phyloP scores from a whole-genome alignment of 2,797 vertebrate species.

The Hafferia zeledoni region DNA sequence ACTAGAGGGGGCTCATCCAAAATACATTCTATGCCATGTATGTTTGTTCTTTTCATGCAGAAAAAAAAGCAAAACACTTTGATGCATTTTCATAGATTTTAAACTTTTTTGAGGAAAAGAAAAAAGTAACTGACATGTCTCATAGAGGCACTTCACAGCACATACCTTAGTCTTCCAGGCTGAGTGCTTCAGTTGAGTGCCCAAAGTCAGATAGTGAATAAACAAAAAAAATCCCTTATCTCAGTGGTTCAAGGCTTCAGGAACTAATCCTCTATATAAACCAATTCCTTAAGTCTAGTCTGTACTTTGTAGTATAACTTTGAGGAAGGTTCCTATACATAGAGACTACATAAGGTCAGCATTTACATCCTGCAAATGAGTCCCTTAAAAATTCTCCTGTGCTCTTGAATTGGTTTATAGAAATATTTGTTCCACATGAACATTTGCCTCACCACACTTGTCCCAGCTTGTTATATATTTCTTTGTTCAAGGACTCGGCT shows the following conservation, averaged over 20 bases:
- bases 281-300: neutral
- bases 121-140: neutral
- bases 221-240: neutral
- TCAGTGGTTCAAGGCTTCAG: neutral
- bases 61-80: neutral
- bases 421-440: constrained; percentile 69
- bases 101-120: fast-evolving
- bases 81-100: neutral
- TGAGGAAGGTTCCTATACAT: neutral
- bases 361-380: constrained; percentile 52
- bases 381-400: constrained; percentile 50
- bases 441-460: constrained; percentile 63
- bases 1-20: neutral
- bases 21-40: neutral
- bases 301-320: neutral
- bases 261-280: neutral
- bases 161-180: neutral
- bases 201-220: neutral
- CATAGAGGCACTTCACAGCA: neutral
- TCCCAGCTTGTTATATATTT: constrained; percentile 60
- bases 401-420: constrained; percentile 57
- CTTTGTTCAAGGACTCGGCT: constrained; percentile 67
- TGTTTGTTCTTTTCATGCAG: neutral
- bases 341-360: constrained; percentile 51
- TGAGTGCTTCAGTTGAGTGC: neutral